A percentile compares a stretch with the other conserved stretches of the same genome.
Conservation (phyloP, 1,140 invertebrate species). For the Fragariocoptes setiger region DNA sequence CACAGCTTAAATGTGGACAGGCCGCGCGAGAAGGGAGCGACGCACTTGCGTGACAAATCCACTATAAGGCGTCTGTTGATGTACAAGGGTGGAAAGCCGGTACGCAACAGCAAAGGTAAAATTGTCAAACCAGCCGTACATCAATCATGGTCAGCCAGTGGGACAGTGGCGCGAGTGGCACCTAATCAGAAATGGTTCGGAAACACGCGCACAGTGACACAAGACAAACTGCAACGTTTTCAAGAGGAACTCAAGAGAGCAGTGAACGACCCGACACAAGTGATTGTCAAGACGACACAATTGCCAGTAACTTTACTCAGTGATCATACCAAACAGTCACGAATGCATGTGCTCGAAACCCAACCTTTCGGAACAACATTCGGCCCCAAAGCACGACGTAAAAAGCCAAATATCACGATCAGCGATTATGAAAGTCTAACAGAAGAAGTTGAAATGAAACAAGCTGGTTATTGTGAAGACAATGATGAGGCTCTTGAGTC, state of each 20-base stretch:
- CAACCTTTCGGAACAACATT: constrained; percentile 78
- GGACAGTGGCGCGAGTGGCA: constrained; percentile 67
- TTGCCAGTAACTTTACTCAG: constrained; percentile 75
- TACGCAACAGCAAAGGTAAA: constrained; percentile 58
- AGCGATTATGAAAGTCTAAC: constrained; percentile 24
- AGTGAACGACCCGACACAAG: constrained; percentile 78
- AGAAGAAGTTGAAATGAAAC: constrained; percentile 30
- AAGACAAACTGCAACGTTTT: constrained; percentile 79
- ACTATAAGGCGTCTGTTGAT: constrained; percentile 87
- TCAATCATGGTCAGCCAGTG: constrained; percentile 54
- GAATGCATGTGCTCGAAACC: constrained; percentile 77
- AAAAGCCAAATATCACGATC: constrained; percentile 49
- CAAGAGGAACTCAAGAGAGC: constrained; percentile 78
- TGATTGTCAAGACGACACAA: constrained; percentile 82
- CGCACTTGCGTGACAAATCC: constrained; percentile 47
- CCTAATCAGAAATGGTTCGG: constrained; percentile 95
- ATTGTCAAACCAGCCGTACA: constrained; percentile 78
- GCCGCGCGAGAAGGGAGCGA: constrained; percentile 20
- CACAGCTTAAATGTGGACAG: constrained; percentile 68
- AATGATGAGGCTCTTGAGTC: constrained; percentile 50
- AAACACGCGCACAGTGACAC: constrained; percentile 39
- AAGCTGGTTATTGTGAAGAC: constrained; percentile 35
- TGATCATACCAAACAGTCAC: constrained; percentile 56
- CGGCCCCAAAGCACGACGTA: constrained; percentile 67
- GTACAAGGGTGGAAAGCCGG: constrained; percentile 88